Base-by-base conservation (phyloP, 2,888 invertebrate species). In the Andrena flavipes region DNA sequence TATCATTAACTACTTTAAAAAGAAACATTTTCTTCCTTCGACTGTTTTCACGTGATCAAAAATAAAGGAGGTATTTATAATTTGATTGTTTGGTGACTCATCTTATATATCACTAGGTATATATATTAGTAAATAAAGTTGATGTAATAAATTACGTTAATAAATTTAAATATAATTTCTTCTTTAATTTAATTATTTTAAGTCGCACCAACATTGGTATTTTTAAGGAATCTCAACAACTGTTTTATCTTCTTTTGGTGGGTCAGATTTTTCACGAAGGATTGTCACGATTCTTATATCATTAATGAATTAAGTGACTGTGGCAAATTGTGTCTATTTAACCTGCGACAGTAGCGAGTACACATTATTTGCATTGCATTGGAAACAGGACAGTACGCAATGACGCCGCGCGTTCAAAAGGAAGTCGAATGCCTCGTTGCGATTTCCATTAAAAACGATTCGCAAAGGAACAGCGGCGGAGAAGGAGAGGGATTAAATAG, bases 361-460 rank as follows among this genome's bases (percentile, higher is more conserved):
- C 23, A 60, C 13, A 10, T 48, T 30, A 51, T 63, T 54, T 62
- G 7, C 2, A 62, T 20, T 16, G 51, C 60, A 29, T 68, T 48
- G 35, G 30, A 51, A 13, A 54, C n/a, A 51, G 51, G 20, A 51
- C 20, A 51, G 6, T 26, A 4, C 49, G 30, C 69, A 64, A 48
- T n/a, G n/a, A 33, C 23, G 71, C 20, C 8, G n/a, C 13, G 10
- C 49, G 48, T 48, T 30, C 35, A 69, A 51, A 59, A 80, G 63
- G 54, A 59, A 68, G 68, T 67, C 49, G 49, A 67, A 76, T 51
- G 79, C 68, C 68, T 76, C 76, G 74, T 71, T 80, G 77, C 72
- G 56, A 77, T 86, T 86, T 83, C 84, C 72, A 75, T 78, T 49
- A 84, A 76, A 80, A 82, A 81, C 65, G 71, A 74, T 65, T 60